Evolutionary conservation across 1,140 invertebrate genomes (phyloP).

Genomic region (Aphelinus atriplicis): DNA sequence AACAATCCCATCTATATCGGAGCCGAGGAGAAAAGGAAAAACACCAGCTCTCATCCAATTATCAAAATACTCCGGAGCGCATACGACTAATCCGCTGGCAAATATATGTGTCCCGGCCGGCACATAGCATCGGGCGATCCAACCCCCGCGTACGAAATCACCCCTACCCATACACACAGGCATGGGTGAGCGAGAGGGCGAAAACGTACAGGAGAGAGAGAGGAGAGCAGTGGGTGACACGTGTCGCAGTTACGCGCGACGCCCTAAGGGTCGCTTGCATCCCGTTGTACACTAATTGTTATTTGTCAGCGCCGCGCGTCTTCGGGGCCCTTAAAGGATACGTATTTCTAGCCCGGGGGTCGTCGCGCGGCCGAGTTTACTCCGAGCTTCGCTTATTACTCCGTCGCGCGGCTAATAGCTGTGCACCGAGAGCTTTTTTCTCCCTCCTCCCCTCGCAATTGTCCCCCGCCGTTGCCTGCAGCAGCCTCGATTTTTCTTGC

Average conservation of each 20-base stretch:
- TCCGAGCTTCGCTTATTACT: too few relatives aligned
- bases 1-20: too few relatives aligned
- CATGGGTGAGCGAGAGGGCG: not conserved
- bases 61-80: too few relatives aligned
- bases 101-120: too few relatives aligned
- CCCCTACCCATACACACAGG: not conserved
- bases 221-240: slow-evolving; percentile 28
- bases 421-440: too few relatives aligned
- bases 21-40: too few relatives aligned
- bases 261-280: slow-evolving; percentile 35
- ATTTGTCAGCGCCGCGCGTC: slow-evolving; percentile 38
- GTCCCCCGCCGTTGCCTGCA: not conserved
- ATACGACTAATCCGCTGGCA: too few relatives aligned
- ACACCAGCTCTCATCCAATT: too few relatives aligned
- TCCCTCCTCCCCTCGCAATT: not conserved
- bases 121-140: too few relatives aligned
- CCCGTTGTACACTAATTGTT: slow-evolving; percentile 58
- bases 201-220: slow-evolving; percentile 24
- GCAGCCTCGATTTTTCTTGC: not conserved
- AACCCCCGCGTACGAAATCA: too few relatives aligned
- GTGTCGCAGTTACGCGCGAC: slow-evolving; percentile 23
- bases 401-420: too few relatives aligned
- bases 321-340: slow-evolving; percentile 16
- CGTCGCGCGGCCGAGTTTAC: not conserved
- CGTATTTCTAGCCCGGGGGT: too few relatives aligned